These are phyloP conservation scores for Cephalopterus ornatus DNA, from an alignment of 2,113 vertebrate species.

Conservation along the genomic window DNA sequence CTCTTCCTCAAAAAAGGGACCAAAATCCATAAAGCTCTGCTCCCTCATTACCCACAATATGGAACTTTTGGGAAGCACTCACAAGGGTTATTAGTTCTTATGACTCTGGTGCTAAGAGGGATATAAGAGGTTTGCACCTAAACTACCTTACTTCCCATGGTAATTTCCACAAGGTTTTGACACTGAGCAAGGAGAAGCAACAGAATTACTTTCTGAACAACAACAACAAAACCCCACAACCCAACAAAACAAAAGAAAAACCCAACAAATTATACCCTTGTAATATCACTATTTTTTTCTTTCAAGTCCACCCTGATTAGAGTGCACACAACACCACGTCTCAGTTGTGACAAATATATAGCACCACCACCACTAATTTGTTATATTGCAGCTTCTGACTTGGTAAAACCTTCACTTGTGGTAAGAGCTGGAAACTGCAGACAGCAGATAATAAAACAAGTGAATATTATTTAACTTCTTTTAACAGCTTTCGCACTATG, in stretches of 20 bases:
- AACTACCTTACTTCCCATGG: background rate
- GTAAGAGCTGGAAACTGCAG: background rate
- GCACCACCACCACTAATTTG: background rate
- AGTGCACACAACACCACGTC: fast-evolving
- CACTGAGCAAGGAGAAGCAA: background rate
- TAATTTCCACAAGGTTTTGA: background rate
- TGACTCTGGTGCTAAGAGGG: fast-evolving
- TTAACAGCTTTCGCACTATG: background rate
- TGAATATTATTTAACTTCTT: background rate
- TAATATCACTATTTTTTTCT: background rate
- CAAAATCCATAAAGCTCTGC: background rate
- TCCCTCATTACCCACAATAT: background rate
- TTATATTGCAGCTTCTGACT: background rate
- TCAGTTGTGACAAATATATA: background rate
- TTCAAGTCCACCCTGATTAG: background rate
- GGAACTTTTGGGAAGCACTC: background rate
- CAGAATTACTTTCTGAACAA: background rate
- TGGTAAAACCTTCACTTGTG: background rate
- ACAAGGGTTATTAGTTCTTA: background rate
- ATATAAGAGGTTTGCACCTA: background rate
- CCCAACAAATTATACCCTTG: background rate
- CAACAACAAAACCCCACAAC: background rate
- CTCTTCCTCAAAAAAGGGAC: background rate
- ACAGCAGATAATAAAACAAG: background rate
- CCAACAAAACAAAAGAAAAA: background rate